Conservation (phyloP, 2,888 invertebrate genomes). For the Acrobasis suavella region DNA sequence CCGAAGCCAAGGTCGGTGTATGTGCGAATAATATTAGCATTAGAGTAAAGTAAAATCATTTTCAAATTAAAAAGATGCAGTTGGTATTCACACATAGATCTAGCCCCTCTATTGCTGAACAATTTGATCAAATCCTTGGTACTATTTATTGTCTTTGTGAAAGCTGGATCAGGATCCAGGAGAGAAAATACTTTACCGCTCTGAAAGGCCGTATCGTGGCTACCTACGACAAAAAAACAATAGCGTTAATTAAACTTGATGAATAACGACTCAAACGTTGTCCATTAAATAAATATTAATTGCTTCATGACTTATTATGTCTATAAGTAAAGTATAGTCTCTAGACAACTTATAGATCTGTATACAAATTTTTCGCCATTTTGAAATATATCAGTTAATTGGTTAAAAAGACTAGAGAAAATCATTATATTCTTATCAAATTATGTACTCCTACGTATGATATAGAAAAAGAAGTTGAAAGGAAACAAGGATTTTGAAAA, state of each 20-base stretch:
- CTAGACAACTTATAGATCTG: no score
- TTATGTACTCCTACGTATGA: no score
- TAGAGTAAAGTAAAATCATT: conserved; percentile 40
- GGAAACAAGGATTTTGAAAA: no score
- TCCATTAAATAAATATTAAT: no score
- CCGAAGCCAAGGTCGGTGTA: conserved; percentile 55
- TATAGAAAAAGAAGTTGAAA: no score
- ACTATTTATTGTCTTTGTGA: not conserved
- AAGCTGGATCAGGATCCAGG: conserved; percentile 3
- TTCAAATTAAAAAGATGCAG: conserved; percentile 24
- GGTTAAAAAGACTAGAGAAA: no score
- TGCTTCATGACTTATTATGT: no score
- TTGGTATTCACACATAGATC: conserved; percentile 4
- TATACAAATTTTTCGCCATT: no score
- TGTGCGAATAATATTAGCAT: conserved; percentile 63
- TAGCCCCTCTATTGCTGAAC: not conserved
- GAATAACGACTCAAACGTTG: no score
- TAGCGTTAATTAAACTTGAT: conserved; percentile 28
- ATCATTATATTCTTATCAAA: no score
- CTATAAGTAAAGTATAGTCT: no score
- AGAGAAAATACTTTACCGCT: conserved; percentile 11
- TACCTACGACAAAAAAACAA: conserved; percentile 38
- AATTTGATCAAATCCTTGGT: conserved; percentile 1
- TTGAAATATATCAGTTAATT: no score
- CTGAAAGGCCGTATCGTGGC: not conserved